Base-by-base conservation (phyloP, 2,113 vertebrate genomes). In the Clarias gariepinus region DNA sequence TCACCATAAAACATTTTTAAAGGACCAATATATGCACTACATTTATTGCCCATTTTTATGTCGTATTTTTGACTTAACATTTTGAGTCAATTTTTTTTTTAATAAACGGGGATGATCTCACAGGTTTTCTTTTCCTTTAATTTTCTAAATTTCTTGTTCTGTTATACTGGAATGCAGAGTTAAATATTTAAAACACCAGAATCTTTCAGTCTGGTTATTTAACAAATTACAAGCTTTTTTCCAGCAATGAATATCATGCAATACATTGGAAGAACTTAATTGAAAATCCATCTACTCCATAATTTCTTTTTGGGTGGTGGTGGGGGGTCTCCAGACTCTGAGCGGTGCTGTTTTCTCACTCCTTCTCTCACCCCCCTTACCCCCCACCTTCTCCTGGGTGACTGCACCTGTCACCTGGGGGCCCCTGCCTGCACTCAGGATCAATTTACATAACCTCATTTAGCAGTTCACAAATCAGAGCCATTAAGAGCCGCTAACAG, bases 361-460 rank as follows among this genome's bases (percentile, higher is more conserved):
- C 61, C 87, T 80, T 87, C 61, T 84, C 90, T 90, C 89, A 86
- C 83, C 64, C 86, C 86, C 73, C 85, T 90, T 41, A 53, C 87
- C 92, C 91, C 78, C 52, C 89, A 89, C 87, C 89, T 91, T 90
- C 92, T 95, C 95, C 95, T 95, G 96, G 96, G 94, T 77, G 85
- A 92, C 96, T 99, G 98, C 98, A 99, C 98, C 98, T 99, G 98
- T 99, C 98, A 99, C 98, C 98, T 99, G 98, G 97, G 96, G 96
- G 95, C 97, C 97, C 96, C 96, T 96, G 96, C 92, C 93, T 97
- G 96, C 97, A 97, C 97, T 97, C 96, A 97, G 97, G 97, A 98
- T 98, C 97, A 97, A 99, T 99, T 99, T 99, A 99, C 98, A 99
- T 99, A 99, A 99, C 98, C 98, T 99, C 98, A 98, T 99, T 99